A percentile compares a stretch with the other conserved stretches of the same genome.
phyloP scores from a whole-genome alignment of 1,140 invertebrate genomes.

The Chrysoperla carnea region DNA sequence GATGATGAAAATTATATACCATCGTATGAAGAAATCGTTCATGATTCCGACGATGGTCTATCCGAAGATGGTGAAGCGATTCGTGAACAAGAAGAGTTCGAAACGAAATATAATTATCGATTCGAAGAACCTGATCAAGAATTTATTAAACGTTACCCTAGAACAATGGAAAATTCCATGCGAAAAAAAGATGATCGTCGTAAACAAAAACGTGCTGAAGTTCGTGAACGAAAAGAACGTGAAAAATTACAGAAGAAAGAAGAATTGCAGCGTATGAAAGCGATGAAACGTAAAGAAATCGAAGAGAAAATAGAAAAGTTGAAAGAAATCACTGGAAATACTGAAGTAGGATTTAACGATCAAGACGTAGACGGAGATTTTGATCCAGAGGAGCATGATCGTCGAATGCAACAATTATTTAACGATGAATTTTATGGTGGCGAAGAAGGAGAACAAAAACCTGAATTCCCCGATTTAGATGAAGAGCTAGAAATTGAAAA shows the following conservation, averaged over 20 bases:
- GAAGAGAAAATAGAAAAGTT: constrained; percentile 73
- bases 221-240: constrained; percentile 58
- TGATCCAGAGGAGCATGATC: constrained; percentile 77
- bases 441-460: constrained; percentile 53
- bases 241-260: constrained; percentile 71
- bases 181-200: constrained; percentile 63
- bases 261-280: constrained; percentile 73
- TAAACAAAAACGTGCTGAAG: constrained; percentile 55
- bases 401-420: constrained; percentile 73
- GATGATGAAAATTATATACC: constrained; percentile 38
- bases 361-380: constrained; percentile 76
- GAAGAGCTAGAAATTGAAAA: constrained; percentile 53
- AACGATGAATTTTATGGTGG: constrained; percentile 71
- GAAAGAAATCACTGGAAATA: constrained; percentile 77
- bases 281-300: constrained; percentile 79
- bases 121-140: constrained; percentile 93
- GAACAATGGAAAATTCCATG: constrained; percentile 70
- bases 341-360: constrained; percentile 40
- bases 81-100: constrained; percentile 76
- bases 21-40: constrained; percentile 49
- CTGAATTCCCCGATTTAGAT: constrained; percentile 64
- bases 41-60: constrained; percentile 45
- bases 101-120: constrained; percentile 89
- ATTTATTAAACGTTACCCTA: constrained; percentile 82
- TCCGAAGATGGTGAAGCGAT: constrained; percentile 69